Evolutionary conservation across 2,113 vertebrate species (phyloP).

Genomic region (Jaculus jaculus): DNA sequence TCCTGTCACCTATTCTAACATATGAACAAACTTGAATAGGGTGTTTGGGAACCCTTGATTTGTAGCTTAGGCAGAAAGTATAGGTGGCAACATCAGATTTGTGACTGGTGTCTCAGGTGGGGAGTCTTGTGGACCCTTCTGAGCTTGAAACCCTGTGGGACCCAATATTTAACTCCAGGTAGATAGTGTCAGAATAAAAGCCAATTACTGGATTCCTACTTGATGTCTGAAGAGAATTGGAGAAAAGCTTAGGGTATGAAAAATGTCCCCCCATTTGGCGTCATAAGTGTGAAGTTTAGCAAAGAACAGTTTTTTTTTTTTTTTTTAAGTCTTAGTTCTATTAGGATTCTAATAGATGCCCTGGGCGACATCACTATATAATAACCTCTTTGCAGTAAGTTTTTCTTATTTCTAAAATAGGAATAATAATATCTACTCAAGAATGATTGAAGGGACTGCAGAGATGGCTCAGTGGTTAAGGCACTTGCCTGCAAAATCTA

Average conservation of each 20-base stretch:
- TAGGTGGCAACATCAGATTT: background rate
- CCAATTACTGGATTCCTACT: background rate
- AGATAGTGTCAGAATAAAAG: background rate
- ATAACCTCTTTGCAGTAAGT: background rate
- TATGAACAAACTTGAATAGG: background rate
- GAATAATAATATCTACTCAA: background rate
- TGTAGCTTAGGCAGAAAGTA: background rate
- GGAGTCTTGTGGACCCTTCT: background rate
- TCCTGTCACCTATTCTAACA: background rate
- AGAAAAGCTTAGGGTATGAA: background rate
- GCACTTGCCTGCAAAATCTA: too few relatives aligned
- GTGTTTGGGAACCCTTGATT: background rate
- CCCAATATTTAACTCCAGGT: background rate
- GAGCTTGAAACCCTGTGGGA: background rate
- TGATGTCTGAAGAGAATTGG: background rate
- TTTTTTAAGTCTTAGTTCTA: background rate
- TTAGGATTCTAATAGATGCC: background rate
- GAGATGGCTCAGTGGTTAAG: too few relatives aligned
- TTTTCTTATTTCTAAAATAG: slow-evolving; percentile 34
- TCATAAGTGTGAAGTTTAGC: background rate
- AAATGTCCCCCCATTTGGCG: background rate
- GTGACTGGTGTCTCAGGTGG: background rate
- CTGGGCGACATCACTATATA: background rate
- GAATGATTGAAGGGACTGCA: background rate
- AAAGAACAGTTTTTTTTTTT: background rate